These are phyloP conservation scores for Hydrozoanthus gracilis DNA, from an alignment of 92 coral and sea anemone genomes.

Conservation along the genomic window DNA sequence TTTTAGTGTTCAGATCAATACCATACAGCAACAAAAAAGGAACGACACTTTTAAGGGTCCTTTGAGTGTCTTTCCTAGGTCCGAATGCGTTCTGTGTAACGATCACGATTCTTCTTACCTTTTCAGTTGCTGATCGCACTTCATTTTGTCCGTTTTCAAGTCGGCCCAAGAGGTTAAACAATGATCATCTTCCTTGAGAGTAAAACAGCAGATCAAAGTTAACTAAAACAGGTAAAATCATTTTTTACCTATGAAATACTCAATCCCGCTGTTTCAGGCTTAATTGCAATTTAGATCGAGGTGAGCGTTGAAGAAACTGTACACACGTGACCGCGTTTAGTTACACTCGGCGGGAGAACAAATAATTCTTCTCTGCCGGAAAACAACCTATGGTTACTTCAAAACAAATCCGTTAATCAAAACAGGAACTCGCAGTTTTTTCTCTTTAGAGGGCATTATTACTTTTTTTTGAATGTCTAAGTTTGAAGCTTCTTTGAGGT, in stretches of 20 bases:
- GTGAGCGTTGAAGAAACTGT: neutral
- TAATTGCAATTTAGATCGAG: neutral
- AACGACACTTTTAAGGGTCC: too few species aligned
- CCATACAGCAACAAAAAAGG: too few species aligned
- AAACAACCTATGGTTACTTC: too few species aligned
- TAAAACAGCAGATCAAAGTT: neutral
- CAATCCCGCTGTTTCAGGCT: neutral
- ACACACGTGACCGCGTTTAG: neutral
- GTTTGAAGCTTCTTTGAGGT: neutral
- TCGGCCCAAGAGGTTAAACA: neutral
- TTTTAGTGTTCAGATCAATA: too few species aligned
- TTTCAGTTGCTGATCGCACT: neutral
- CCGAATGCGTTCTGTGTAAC: neutral
- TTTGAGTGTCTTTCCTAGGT: too few species aligned
- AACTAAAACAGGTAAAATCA: neutral
- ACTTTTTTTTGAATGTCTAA: too few species aligned
- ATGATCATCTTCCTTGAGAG: slow-evolving; percentile 11
- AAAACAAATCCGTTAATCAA: too few species aligned
- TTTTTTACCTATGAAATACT: neutral
- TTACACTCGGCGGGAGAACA: too few species aligned
- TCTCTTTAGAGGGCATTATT: too few species aligned
- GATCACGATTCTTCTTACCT: neutral
- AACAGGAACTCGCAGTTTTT: too few species aligned
- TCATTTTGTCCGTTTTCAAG: slow-evolving; percentile 6
- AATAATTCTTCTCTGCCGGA: too few species aligned